Percentiles rank a stretch among this genome's conserved stretches.
Evolutionary conservation across 2,113 vertebrate genomes (phyloP).

Genomic region (Mandrillus leucophaeus): DNA sequence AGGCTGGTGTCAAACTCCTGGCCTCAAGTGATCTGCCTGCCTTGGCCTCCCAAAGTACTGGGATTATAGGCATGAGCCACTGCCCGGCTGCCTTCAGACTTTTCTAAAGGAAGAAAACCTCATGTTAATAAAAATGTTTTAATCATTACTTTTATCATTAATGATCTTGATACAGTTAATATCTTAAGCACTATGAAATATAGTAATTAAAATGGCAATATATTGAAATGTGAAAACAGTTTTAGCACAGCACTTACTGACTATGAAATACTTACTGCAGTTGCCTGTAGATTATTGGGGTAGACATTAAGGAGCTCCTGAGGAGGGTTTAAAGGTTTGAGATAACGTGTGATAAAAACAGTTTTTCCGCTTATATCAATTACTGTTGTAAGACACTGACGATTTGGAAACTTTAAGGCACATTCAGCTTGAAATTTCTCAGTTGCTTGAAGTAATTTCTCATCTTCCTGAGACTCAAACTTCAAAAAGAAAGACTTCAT

Average conservation of each 20-base stretch:
- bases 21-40: too few species aligned
- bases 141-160: background rate
- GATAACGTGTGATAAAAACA: conserved; percentile 93
- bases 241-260: too few species aligned
- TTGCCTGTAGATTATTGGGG: conserved; percentile 85
- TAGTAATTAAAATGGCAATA: background rate
- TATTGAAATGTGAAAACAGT: background rate
- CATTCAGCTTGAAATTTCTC: conserved; percentile 91
- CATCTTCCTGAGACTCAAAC: conserved; percentile 96
- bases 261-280: conserved; percentile 84
- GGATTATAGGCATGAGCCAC: too few species aligned
- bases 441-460: conserved; percentile 91
- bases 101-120: background rate
- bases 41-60: too few species aligned
- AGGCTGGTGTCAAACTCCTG: too few species aligned
- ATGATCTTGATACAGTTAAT: background rate
- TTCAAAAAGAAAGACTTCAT: conserved; percentile 78
- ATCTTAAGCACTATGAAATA: background rate
- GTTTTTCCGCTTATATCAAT: conserved; percentile 94
- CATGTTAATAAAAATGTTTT: background rate
- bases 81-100: background rate
- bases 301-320: conserved; percentile 89
- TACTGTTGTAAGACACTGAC: conserved; percentile 92
- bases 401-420: conserved; percentile 85
- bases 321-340: conserved; percentile 92